Percentiles rank a stretch among this genome's conserved stretches.
Conservation (phyloP, 2,888 invertebrate genomes). For the Nebria salina region DNA sequence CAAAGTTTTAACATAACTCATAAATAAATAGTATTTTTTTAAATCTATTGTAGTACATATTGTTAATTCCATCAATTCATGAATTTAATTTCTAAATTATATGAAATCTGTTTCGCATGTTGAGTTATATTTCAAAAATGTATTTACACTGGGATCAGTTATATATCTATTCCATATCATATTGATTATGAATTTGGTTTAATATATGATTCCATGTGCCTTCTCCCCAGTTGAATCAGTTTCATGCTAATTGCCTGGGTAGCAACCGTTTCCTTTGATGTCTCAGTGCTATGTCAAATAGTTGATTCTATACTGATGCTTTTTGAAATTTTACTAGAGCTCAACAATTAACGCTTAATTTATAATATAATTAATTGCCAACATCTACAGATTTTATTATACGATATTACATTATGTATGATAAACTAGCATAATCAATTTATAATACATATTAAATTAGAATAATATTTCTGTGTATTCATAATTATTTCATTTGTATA, state of each 20-base stretch:
- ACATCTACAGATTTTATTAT: not conserved
- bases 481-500: too few relatives aligned
- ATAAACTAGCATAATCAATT: too few relatives aligned
- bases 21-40: too few relatives aligned
- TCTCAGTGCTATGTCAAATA: not conserved
- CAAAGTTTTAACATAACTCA: too few relatives aligned
- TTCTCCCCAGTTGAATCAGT: not conserved
- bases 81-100: too few relatives aligned
- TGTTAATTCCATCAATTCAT: too few relatives aligned
- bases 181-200: conserved; percentile 7
- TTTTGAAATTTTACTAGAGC: not conserved
- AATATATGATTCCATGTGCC: not conserved
- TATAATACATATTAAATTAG: too few relatives aligned
- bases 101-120: too few relatives aligned
- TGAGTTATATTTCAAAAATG: not conserved
- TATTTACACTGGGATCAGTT: not conserved
- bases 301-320: not conserved
- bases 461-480: too few relatives aligned
- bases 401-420: not conserved
- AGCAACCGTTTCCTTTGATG: conserved; percentile 2
- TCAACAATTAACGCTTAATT: not conserved
- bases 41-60: too few relatives aligned
- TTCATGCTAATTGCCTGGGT: conserved; percentile 4
- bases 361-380: not conserved
- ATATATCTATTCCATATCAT: not conserved